These are phyloP conservation scores for Tachina fera DNA, from an alignment of 2,888 invertebrate genomes.

Conservation along the genomic window DNA sequence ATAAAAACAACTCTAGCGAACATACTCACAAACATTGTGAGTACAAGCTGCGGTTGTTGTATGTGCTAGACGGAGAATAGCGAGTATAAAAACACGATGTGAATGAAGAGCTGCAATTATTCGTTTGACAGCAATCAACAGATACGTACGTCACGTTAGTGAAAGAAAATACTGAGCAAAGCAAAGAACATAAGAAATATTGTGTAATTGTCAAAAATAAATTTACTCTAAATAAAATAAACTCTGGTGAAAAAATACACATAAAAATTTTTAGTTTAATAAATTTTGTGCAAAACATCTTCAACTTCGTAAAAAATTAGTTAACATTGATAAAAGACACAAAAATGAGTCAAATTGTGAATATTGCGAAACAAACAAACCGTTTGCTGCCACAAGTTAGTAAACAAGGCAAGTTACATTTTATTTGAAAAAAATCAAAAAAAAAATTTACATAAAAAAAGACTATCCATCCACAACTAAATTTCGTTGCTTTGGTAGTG, in stretches of 20 bases:
- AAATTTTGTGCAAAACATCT: not conserved
- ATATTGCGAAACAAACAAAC: conserved; percentile 73
- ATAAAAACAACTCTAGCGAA: conserved; percentile 24
- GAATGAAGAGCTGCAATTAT: conserved; percentile 43
- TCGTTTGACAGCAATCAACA: conserved; percentile 62
- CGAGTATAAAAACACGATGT: conserved; percentile 61
- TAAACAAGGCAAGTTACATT: conserved; percentile 76
- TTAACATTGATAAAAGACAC: conserved; percentile 9
- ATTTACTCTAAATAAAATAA: conserved; percentile 20
- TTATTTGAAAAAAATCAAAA: not conserved
- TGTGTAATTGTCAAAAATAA: conserved; percentile 62
- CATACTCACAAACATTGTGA: not conserved
- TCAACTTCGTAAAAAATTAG: not conserved
- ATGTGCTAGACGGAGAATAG: conserved; percentile 51
- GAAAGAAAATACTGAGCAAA: conserved; percentile 53
- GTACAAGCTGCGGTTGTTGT: conserved; percentile 33
- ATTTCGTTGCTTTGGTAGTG: conserved; percentile 6
- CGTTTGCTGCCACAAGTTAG: conserved; percentile 76
- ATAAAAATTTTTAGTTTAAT: not conserved
- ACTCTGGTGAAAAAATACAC: conserved; percentile 40
- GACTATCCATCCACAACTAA: not conserved
- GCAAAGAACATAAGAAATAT: conserved; percentile 62
- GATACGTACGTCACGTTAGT: conserved; percentile 41
- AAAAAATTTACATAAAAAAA: not conserved
- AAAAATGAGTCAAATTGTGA: conserved; percentile 76